Base-by-base conservation (phyloP, 1,140 invertebrate species). In the Micrasema longulum region DNA sequence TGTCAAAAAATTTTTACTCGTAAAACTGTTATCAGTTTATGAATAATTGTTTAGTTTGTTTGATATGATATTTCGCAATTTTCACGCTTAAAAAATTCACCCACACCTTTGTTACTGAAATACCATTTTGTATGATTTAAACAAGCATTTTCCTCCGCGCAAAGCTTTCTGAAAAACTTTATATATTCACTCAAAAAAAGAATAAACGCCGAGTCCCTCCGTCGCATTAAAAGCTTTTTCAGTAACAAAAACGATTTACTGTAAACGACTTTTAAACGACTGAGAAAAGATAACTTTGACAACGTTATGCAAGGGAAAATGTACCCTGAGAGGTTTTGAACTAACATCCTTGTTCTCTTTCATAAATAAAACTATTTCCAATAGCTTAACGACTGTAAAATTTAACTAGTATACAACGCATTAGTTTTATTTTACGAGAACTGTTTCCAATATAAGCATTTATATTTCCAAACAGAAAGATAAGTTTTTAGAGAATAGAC, bases 181-280 rank as follows among this genome's bases (percentile, higher is more conserved):
- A n/a, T n/a, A n/a, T n/a, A n/a, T n/a, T 63, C 26, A 63, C 38
- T 63, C 31, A 41, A 63, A 31, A 63, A 43, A 47, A 22, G 20
- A 63, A 43, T 11, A 6, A 10, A 18, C 11, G 20, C 36, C 14
- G 43, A 14, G 48, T 63, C 18, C 43, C 26, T n/a, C 52, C 38
- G 14, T 22, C 36, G 53, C 66, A 69, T 69, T 69, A 69, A 69
- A 69, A 69, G 66, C 66, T 69, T 63, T 64, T 38, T 31, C 18
- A 70, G 48, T 60, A 70, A 70, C 72, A 71, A 74, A 70, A 66
- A 53, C 64, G 72, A 74, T 74, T 74, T 74, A 74, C 57, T 53
- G 62, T 71, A 74, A 74, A 63, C 72, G 72, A 74, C 67, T 74
- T 71, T 74, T 74, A 69, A 74, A 67, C 72, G 67, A 70, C 63